A percentile compares a stretch with the other conserved stretches of the same genome.
phyloP scores from a whole-genome alignment of 2,888 invertebrate genomes.

The Thelaira solivaga region DNA sequence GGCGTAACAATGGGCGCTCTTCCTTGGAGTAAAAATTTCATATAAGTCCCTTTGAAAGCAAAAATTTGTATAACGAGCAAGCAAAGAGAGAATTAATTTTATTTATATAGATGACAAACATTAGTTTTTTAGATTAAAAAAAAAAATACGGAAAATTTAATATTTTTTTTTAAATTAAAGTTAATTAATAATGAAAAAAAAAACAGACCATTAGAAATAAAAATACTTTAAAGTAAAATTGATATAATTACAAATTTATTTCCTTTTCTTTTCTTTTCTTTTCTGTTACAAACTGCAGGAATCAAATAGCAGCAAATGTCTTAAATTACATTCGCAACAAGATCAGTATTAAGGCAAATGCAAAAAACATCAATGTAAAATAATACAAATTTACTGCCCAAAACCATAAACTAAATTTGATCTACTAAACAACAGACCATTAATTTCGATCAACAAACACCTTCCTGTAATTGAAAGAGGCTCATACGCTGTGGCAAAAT shows the following conservation, averaged over 20 bases:
- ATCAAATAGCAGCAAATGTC: slow-evolving; percentile 50
- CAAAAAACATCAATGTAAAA: slow-evolving; percentile 18
- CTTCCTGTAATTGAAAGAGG: slow-evolving; percentile 41
- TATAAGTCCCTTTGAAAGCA: no score
- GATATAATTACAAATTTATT: neutral
- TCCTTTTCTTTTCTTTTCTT: slow-evolving; percentile 1
- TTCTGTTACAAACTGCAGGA: no score
- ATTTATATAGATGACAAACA: no score
- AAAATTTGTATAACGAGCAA: no score
- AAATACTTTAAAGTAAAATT: neutral
- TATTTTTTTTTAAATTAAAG: no score
- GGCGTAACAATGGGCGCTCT: no score
- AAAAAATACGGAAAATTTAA: no score
- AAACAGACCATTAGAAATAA: no score
- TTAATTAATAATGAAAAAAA: no score
- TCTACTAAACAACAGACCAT: slow-evolving; percentile 11
- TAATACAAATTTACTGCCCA: neutral
- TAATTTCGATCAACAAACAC: slow-evolving; percentile 46
- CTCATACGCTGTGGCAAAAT: slow-evolving; percentile 23
- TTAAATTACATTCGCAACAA: slow-evolving; percentile 35
- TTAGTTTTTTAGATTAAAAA: no score
- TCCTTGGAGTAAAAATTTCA: no score
- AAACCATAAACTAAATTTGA: slow-evolving; percentile 36
- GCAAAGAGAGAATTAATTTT: no score
- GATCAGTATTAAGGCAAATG: neutral